A percentile compares a stretch with the other conserved stretches of the same genome.
phyloP scores from a whole-genome alignment of 1,140 invertebrate genomes.

The Rhopalosiphum maidis region DNA sequence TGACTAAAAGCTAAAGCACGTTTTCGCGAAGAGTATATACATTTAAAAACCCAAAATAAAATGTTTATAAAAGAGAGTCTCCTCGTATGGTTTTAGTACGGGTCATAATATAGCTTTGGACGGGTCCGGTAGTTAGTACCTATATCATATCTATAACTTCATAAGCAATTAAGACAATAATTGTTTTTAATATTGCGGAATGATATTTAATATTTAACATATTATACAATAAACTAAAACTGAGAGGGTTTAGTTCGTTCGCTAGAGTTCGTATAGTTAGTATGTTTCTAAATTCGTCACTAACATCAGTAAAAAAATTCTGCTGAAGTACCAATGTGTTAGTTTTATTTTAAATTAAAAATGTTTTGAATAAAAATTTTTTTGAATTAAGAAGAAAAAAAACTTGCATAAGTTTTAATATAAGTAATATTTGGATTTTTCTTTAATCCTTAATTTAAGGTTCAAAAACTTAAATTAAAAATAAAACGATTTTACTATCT shows the following conservation, averaged over 20 bases:
- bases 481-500: neutral
- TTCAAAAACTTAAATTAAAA: neutral
- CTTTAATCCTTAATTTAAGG: neutral
- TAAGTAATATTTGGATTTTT: neutral
- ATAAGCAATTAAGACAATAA: neutral
- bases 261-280: neutral
- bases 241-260: neutral
- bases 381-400: neutral
- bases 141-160: neutral
- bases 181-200: neutral
- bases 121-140: neutral
- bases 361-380: neutral
- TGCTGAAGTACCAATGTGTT: neutral
- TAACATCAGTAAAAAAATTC: neutral
- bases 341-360: neutral
- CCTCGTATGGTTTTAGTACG: neutral
- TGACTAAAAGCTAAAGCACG: neutral
- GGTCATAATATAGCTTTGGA: neutral
- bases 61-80: neutral
- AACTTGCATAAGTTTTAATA: neutral
- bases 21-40: neutral
- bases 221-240: neutral
- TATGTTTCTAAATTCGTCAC: neutral
- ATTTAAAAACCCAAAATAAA: neutral
- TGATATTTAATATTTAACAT: neutral